Base-by-base conservation (phyloP, 1,140 invertebrate species). In the Pogonognathellus flavescens region DNA sequence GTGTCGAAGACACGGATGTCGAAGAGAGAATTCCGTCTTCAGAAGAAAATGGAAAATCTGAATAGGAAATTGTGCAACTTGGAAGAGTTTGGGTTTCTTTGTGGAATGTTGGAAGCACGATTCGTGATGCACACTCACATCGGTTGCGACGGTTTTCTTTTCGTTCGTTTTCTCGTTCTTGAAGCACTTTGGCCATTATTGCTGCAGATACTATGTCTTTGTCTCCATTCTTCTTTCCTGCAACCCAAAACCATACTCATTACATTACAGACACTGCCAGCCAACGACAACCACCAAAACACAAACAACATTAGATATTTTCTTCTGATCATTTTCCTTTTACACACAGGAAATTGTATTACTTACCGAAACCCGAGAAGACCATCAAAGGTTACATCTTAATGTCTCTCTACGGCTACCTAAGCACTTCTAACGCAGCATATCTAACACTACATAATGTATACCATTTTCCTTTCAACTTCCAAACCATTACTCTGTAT, bases 111-210 rank as follows among this genome's bases (percentile, higher is more conserved):
- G 87, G 87, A 22, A 88, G 72, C 41, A 85, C 70, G 13, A 88
- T 86, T 52, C 85, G 49, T 50, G 85, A 86, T 20, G 83, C 60
- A 76, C 87, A 88, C 14, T 85, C 60, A 72, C 87, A 88, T 16
- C 85, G 85, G 62, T 88, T 88, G 22, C 70, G 62, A 66, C 82
- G 83, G 70, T 88, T 88, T 70, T 88, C 85, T 53, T 88, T 88
- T 88, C 93, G 94, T 91, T 93, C 95, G 91, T 93, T 95, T 90
- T 92, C 95, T 89, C 93, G 92, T 87, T 97, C 96, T 90, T 97
- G 95, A 49, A 99, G 92, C 66, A 98, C 95, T 92, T 97, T 97
- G 3, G 97, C 96, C 94, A 98, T 96, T 72, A 98, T 94, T 16
- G 96, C 95, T 52, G 96, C 96, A 11, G 97, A 97, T 25, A 98